Percentiles rank a stretch among this genome's conserved stretches.
These are phyloP conservation scores for Caenorhabditis remanei DNA, from an alignment of 1,140 invertebrate genomes.

Conservation along the genomic window DNA sequence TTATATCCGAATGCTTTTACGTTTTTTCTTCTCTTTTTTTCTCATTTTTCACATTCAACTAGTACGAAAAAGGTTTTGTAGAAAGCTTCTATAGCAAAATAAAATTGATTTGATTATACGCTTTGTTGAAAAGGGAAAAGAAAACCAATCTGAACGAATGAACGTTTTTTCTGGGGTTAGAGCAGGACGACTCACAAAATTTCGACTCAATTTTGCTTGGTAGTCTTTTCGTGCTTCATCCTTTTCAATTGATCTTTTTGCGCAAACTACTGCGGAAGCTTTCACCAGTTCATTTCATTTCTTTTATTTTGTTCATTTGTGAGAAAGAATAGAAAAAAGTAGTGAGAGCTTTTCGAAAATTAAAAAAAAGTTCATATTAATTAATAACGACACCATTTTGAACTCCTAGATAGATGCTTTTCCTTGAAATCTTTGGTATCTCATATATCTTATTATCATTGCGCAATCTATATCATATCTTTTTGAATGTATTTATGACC, in stretches of 20 bases:
- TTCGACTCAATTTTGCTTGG: background rate
- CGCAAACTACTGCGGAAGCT: no score
- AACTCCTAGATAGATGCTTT: no score
- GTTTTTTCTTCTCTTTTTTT: background rate
- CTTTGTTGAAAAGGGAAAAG: background rate
- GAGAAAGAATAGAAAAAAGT: no score
- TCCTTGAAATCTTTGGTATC: background rate
- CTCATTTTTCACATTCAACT: background rate
- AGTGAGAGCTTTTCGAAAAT: no score
- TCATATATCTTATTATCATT: background rate
- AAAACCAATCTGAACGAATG: conserved; percentile 41
- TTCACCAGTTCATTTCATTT: no score
- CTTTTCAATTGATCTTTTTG: background rate
- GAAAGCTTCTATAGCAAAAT: background rate
- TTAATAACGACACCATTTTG: no score
- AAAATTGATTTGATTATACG: conserved; percentile 35
- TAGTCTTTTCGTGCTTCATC: background rate
- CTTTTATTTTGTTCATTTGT: no score
- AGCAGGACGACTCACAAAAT: background rate
- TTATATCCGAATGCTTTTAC: background rate
- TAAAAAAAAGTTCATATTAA: no score
- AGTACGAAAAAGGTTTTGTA: conserved; percentile 9
- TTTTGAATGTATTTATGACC: background rate
- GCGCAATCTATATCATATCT: conserved; percentile 15
- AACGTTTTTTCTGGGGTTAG: conserved; percentile 3